These are phyloP conservation scores for Pipra filicauda DNA, from an alignment of 2,113 vertebrate genomes.

Conservation along the genomic window DNA sequence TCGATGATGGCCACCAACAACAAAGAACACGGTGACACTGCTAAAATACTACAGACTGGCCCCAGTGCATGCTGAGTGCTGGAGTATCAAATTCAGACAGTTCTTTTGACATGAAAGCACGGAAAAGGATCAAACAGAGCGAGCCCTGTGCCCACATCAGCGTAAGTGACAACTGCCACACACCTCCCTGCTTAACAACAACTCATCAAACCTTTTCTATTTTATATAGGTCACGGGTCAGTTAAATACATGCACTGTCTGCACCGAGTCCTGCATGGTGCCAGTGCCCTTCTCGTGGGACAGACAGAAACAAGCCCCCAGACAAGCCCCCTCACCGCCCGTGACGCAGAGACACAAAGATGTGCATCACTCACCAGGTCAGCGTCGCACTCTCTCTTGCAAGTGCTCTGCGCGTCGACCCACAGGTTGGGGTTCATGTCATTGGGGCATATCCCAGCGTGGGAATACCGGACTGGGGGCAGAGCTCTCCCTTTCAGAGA, in stretches of 20 bases:
- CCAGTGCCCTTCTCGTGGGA: neutral
- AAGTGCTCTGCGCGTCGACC: conserved; percentile 99
- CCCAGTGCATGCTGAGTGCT: neutral
- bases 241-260: neutral
- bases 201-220: neutral
- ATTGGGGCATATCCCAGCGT: conserved; percentile 95
- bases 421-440: conserved; percentile 99
- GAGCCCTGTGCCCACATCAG: neutral
- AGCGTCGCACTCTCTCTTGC: conserved; percentile 87
- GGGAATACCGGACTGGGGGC: conserved; percentile 82
- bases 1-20: neutral
- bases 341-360: neutral
- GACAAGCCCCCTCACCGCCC: neutral
- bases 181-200: neutral
- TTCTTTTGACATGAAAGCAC: neutral
- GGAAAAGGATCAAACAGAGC: neutral
- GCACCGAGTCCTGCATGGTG: neutral
- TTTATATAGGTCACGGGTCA: neutral
- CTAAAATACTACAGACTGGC: neutral
- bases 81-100: neutral
- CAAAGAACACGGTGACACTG: neutral
- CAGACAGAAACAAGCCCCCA: neutral
- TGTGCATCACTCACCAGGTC: conserved; percentile 86
- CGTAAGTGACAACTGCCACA: neutral
- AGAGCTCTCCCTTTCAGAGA: conserved; percentile 73